phyloP scores from a whole-genome alignment of 2,113 vertebrate genomes.

The Apodemus sylvaticus region DNA sequence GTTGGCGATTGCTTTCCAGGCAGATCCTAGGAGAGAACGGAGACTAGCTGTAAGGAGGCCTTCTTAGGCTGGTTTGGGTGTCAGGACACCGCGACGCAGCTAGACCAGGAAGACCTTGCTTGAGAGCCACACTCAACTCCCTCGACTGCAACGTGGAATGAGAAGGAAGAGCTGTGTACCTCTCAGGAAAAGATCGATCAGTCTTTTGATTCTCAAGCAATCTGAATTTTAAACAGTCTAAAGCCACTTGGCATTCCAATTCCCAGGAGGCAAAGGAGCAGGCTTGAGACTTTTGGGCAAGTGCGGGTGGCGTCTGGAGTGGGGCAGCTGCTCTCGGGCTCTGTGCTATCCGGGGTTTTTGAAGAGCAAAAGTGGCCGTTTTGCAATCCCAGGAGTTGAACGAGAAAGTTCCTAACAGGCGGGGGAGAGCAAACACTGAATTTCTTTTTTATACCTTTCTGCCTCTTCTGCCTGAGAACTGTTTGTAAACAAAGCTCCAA shows the following conservation, averaged over 20 bases:
- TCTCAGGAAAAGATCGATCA: background rate
- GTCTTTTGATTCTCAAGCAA: background rate
- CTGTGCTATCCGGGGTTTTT: background rate
- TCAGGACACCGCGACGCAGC: background rate
- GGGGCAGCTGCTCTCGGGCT: background rate
- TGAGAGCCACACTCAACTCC: background rate
- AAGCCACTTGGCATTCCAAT: slow-evolving; percentile 41
- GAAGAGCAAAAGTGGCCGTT: background rate
- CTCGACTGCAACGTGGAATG: background rate
- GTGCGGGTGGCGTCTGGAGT: background rate
- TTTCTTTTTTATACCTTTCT: background rate
- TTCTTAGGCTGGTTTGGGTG: background rate
- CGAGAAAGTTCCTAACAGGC: background rate
- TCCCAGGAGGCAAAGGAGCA: background rate
- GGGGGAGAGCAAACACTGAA: background rate
- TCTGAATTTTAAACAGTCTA: background rate
- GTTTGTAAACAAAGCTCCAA: slow-evolving; percentile 71
- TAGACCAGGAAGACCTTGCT: background rate
- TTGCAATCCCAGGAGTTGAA: background rate
- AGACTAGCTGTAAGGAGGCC: accelerated
- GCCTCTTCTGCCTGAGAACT: background rate
- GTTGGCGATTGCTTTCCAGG: background rate
- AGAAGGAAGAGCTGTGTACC: background rate
- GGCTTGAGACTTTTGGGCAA: background rate
- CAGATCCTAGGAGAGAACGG: background rate